These are phyloP conservation scores for Dreissena rostriformis DNA, from an alignment of 1,140 invertebrate species.

Conservation along the genomic window DNA sequence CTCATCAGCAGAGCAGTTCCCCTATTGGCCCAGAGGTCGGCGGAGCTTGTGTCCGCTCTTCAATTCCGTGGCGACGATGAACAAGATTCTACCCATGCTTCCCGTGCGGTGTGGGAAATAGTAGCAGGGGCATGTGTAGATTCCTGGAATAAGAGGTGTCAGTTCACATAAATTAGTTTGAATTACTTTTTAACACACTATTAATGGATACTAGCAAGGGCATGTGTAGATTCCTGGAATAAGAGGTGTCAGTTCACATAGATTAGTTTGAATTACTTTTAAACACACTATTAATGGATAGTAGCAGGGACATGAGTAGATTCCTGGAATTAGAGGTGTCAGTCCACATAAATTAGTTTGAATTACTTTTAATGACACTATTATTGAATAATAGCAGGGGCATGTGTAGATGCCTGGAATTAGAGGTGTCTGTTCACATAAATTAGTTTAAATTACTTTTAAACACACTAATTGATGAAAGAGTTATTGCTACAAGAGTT, in stretches of 20 bases:
- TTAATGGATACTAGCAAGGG: slow-evolving; percentile 87
- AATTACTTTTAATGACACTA: background rate
- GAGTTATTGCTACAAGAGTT: too few species aligned
- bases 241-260: slow-evolving; percentile 10
- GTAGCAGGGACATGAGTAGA: slow-evolving; percentile 87
- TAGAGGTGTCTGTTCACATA: slow-evolving; percentile 7
- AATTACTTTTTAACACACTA: background rate
- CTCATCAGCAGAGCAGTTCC: slow-evolving; percentile 91
- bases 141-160: slow-evolving; percentile 82
- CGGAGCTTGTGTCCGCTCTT: slow-evolving; percentile 87
- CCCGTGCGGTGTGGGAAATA: slow-evolving; percentile 90
- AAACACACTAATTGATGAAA: too few species aligned
- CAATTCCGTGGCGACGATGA: slow-evolving; percentile 90
- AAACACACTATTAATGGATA: slow-evolving; percentile 82
- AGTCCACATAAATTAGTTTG: background rate
- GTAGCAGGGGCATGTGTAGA: slow-evolving; percentile 88
- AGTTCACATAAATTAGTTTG: background rate
- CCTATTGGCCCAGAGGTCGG: slow-evolving; percentile 92
- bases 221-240: slow-evolving; percentile 87
- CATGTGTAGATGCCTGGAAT: slow-evolving; percentile 87
- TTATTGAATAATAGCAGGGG: slow-evolving; percentile 87
- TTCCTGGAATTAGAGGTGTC: slow-evolving; percentile 82
- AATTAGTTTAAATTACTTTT: background rate
- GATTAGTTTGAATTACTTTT: background rate
- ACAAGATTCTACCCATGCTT: slow-evolving; percentile 84